phyloP scores from a whole-genome alignment of 2,888 invertebrate species.

The Cephalotes varians region DNA sequence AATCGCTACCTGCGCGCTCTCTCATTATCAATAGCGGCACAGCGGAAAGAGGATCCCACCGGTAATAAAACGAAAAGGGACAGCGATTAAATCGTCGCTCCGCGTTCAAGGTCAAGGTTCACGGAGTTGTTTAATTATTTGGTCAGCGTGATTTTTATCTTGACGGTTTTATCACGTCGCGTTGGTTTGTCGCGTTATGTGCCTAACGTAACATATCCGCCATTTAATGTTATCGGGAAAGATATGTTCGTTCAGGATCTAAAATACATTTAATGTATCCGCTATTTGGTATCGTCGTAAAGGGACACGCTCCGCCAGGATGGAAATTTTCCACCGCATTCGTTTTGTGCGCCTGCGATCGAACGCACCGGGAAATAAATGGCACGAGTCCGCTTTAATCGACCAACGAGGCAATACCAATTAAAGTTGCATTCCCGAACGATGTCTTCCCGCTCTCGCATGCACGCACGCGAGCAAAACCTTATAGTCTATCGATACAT shows the following conservation, averaged over 20 bases:
- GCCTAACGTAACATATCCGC: neutral
- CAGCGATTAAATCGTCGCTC: constrained; percentile 4
- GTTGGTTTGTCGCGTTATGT: neutral
- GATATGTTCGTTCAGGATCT: too few relatives aligned
- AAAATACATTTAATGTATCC: neutral
- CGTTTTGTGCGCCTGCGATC: neutral
- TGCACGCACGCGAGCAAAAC: constrained; percentile 46
- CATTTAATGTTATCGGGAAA: neutral
- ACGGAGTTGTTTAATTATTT: constrained; percentile 1
- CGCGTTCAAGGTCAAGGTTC: constrained; percentile 12
- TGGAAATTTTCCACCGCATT: constrained; percentile 16
- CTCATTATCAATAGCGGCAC: constrained; percentile 8
- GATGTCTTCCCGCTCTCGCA: constrained; percentile 61
- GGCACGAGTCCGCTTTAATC: constrained; percentile 68
- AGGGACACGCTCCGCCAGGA: neutral
- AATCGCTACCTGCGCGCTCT: constrained; percentile 30
- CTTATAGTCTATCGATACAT: constrained; percentile 39
- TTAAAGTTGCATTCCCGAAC: constrained; percentile 64
- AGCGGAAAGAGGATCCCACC: neutral
- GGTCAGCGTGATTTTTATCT: neutral
- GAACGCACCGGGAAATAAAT: constrained; percentile 52
- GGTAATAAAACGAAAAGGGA: constrained; percentile 10
- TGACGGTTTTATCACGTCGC: neutral
- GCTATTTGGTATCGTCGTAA: neutral
- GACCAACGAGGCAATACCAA: constrained; percentile 70